Conservation (phyloP, 2,113 vertebrate genomes). For the Willisornis vidua region DNA sequence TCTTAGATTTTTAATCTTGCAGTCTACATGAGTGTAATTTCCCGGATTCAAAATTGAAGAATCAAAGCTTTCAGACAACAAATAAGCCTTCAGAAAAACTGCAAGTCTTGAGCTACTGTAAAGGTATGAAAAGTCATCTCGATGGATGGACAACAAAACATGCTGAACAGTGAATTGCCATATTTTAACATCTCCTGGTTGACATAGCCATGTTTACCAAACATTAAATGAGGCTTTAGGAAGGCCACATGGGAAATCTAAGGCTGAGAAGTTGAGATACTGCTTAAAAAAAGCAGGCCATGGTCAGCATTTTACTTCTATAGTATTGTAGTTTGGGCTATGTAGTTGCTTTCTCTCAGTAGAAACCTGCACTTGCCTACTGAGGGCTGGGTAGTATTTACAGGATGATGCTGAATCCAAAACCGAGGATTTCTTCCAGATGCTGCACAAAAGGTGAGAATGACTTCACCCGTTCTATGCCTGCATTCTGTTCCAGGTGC, state of each 20-base stretch:
- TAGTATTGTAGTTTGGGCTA: not conserved
- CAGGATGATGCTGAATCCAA: not conserved
- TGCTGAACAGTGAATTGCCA: not conserved
- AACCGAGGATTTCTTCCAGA: not conserved
- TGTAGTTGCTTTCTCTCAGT: not conserved
- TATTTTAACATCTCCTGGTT: not conserved
- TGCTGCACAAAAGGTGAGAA: fast-evolving
- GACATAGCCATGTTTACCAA: not conserved
- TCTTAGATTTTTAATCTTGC: not conserved
- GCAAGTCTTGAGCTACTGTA: not conserved
- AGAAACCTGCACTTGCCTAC: not conserved
- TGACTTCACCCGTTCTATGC: not conserved
- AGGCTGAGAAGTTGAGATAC: not conserved
- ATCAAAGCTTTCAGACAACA: not conserved
- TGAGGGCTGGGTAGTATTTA: not conserved
- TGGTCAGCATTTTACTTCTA: not conserved
- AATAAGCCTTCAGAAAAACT: not conserved
- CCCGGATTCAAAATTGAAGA: not conserved
- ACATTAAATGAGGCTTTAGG: not conserved
- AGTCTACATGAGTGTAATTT: not conserved
- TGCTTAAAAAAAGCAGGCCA: not conserved
- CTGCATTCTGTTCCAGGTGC: not conserved
- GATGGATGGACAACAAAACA: not conserved
- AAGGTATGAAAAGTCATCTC: not conserved
- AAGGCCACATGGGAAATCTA: not conserved